Evolutionary conservation across 1,140 invertebrate genomes (phyloP).

Genomic region (Adoxophyes honmai): DNA sequence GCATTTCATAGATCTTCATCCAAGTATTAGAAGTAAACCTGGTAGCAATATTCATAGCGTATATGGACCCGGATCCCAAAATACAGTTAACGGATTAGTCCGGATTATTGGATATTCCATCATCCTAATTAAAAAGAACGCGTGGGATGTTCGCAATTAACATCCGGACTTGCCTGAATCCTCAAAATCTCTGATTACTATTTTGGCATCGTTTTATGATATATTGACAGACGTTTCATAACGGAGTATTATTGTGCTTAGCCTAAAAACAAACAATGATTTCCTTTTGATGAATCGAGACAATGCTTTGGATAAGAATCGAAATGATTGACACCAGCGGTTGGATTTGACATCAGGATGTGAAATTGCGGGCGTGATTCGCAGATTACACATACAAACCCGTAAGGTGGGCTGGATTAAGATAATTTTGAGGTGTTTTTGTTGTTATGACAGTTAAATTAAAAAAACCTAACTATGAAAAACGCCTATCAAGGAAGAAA

Average conservation of each 20-base stretch:
- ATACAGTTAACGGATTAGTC: too few relatives aligned
- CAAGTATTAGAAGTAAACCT: too few relatives aligned
- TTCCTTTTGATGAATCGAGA: conserved; percentile 4
- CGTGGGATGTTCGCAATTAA: not conserved
- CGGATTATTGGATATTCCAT: not conserved
- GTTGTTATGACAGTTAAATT: too few relatives aligned
- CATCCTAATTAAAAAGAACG: not conserved
- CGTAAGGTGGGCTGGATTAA: too few relatives aligned
- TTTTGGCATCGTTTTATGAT: conserved; percentile 14
- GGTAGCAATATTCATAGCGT: too few relatives aligned
- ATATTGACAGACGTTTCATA: conserved; percentile 11
- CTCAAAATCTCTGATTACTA: not conserved
- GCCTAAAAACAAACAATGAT: not conserved
- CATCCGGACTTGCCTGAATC: not conserved
- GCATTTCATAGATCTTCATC: too few relatives aligned
- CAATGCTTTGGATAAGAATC: conserved; percentile 8
- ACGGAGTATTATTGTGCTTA: conserved; percentile 1
- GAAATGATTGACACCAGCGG: conserved; percentile 11
- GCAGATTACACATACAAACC: too few relatives aligned
- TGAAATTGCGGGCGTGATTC: not conserved
- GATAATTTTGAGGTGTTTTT: too few relatives aligned
- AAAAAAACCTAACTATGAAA: too few relatives aligned
- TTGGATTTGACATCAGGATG: not conserved
- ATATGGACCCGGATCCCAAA: too few relatives aligned
- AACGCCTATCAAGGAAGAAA: too few relatives aligned